Conservation (phyloP, 1,140 invertebrate genomes). For the Chrysopa pallens region DNA sequence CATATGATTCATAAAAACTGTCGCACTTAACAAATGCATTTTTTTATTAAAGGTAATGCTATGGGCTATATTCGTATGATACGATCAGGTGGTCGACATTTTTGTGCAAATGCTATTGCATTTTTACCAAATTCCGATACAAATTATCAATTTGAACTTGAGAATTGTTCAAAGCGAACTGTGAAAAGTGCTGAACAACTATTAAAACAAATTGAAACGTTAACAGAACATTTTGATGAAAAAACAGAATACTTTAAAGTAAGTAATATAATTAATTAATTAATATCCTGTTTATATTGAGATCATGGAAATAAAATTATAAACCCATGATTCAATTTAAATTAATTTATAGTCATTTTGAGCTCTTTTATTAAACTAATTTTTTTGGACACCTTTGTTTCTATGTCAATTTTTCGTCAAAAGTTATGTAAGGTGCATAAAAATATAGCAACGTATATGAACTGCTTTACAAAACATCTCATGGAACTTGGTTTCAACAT, state of each 20-base stretch:
- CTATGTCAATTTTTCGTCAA: no score
- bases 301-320: slow-evolving; percentile 1
- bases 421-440: no score
- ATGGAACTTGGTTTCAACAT: no score
- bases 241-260: slow-evolving; percentile 90
- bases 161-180: slow-evolving; percentile 34
- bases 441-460: no score
- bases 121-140: slow-evolving; percentile 77
- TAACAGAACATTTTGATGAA: slow-evolving; percentile 76
- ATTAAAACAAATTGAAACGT: slow-evolving; percentile 56
- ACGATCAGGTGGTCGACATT: slow-evolving; percentile 82
- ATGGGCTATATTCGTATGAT: slow-evolving; percentile 93
- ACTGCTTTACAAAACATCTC: no score
- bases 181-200: slow-evolving; percentile 50
- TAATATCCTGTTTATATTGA: background rate
- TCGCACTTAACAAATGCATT: background rate
- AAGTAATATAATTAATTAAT: slow-evolving; percentile 3
- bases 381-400: no score
- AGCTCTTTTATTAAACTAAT: no score
- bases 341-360: no score
- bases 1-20: slow-evolving; percentile 3
- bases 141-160: slow-evolving; percentile 34
- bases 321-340: no score
- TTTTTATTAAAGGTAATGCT: slow-evolving; percentile 56
- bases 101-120: slow-evolving; percentile 74